Evolutionary conservation across 2,797 vertebrate species (phyloP), one percentile per base, ranked within the genome.

Genomic region (Chiroxiphia lanceolata): DNA sequence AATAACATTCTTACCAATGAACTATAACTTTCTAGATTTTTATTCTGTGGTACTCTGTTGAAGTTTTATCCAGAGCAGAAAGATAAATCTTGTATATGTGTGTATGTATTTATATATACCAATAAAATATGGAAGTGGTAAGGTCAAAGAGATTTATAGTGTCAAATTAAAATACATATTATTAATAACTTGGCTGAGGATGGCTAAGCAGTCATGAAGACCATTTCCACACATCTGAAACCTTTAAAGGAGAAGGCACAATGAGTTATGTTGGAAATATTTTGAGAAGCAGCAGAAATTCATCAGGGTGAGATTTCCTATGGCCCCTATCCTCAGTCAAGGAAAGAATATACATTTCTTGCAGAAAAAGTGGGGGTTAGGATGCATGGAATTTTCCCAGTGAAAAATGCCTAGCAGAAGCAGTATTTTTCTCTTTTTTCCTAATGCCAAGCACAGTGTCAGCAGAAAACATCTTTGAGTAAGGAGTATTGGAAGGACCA

Each of bases 131-230:
- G 40, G 21, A 91, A 93, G 18, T 75, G 21, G 13, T 67, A 77
- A 51, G 4, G 64, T 91, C 44, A 75, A 80, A 83, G 40, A 85
- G 16, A 69, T 87, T 92, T 88, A 36, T 88, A 74, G 34, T 67
- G 23, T n/a, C 48, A 91, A 84, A 91, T 94, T 81, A 70, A 93
- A 94, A 56, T 79, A 64, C 64, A 40, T 85, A 33, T 63, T 90
- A 48, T 78, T 38, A 81, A 72, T 82, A 74, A 82, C 16, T 78
- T 83, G 56, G n/a, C 44, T 81, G n/a, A 81, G 15, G 47, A 25
- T 67, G 36, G 25, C 40, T 81, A 63, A 63, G 51, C 23, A 48
- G 54, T 79, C 48, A 4, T 69, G 40, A 67, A 64, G 91, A 50
- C 56, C 33, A n/a, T 87, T 31, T 81, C 72, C 57, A 70, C 57